phyloP scores from a whole-genome alignment of 2,888 invertebrate genomes.

The Hypomecis atomaria region DNA sequence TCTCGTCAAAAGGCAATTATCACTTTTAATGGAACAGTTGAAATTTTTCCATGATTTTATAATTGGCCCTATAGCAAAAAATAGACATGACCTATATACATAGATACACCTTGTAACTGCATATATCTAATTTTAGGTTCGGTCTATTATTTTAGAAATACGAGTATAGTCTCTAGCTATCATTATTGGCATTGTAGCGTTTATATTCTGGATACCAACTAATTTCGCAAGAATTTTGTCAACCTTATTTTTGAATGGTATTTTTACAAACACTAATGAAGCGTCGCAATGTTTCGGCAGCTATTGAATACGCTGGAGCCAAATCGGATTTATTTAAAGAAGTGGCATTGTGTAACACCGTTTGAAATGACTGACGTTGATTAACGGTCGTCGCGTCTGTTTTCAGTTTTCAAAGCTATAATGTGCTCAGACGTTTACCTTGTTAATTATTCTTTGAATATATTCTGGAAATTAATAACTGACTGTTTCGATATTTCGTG shows the following conservation, averaged over 20 bases:
- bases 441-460: conserved; percentile 27
- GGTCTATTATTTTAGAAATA: background rate
- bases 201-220: conserved; percentile 10
- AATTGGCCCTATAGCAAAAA: too few relatives aligned
- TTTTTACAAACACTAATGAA: conserved; percentile 17
- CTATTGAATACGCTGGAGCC: conserved; percentile 28
- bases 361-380: conserved; percentile 42
- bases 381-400: conserved; percentile 35
- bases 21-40: too few relatives aligned
- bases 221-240: conserved; percentile 41
- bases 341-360: conserved; percentile 31
- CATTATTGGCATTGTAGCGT: background rate
- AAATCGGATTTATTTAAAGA: conserved; percentile 38
- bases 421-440: conserved; percentile 28
- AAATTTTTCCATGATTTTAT: too few relatives aligned
- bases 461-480: background rate
- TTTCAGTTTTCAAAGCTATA: conserved; percentile 25
- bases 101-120: too few relatives aligned
- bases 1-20: too few relatives aligned
- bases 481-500: background rate
- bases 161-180: too few relatives aligned
- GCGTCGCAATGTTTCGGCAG: conserved; percentile 13
- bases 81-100: too few relatives aligned
- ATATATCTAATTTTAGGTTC: conserved; percentile 3
- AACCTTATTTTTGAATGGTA: conserved; percentile 5